These are phyloP conservation scores for Motacilla alba DNA, from an alignment of 2,113 vertebrate genomes.

Conservation along the genomic window DNA sequence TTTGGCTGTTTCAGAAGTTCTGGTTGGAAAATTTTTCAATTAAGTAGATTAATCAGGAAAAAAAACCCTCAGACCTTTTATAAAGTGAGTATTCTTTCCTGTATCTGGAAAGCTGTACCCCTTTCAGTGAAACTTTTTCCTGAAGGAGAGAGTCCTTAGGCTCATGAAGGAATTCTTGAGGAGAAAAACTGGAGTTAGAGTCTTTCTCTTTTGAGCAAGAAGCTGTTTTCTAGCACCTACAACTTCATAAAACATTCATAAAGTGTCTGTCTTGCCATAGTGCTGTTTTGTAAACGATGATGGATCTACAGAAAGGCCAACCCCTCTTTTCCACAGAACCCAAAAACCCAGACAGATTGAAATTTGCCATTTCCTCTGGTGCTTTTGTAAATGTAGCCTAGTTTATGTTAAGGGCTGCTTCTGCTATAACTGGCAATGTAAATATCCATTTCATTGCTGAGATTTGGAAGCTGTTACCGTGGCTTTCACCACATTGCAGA, in stretches of 20 bases:
- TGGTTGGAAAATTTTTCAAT: neutral
- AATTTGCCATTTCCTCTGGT: neutral
- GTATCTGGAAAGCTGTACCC: neutral
- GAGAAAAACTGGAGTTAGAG: neutral
- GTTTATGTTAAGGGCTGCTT: neutral
- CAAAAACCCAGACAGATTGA: neutral
- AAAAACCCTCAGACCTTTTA: neutral
- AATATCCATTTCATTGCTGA: neutral
- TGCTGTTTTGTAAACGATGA: neutral
- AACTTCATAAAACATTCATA: conserved; percentile 10
- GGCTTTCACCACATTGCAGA: neutral
- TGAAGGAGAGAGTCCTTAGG: neutral
- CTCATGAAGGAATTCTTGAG: neutral
- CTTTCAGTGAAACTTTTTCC: neutral
- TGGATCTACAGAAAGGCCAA: neutral
- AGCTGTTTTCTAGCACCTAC: neutral
- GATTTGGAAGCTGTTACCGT: neutral
- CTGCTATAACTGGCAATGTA: neutral
- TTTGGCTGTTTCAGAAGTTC: neutral
- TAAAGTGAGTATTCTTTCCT: neutral
- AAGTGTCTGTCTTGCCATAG: neutral
- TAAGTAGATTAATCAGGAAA: neutral
- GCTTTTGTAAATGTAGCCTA: neutral
- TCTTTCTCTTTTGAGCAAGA: neutral
- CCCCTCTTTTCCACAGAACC: neutral